Evolutionary conservation across 2,888 invertebrate species (phyloP).

Genomic region (Phyto melanocephala): DNA sequence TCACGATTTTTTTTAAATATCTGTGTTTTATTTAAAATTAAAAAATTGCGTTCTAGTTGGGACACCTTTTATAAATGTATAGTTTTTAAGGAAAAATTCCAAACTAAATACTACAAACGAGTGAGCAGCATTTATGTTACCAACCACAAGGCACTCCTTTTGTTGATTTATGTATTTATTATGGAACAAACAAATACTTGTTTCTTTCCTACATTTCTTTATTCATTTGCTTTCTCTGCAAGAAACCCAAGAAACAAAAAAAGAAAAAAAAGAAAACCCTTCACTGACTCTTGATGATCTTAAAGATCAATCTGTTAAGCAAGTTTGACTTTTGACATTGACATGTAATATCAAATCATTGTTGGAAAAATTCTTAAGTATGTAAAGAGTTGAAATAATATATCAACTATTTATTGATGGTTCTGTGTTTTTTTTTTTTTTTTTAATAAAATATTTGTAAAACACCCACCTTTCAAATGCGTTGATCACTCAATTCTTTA

Average conservation of each 20-base stretch:
- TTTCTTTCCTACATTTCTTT: slow-evolving; percentile 16
- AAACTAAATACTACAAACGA: background rate
- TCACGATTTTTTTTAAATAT: too few species aligned
- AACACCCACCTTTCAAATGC: slow-evolving; percentile 45
- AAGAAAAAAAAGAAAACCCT: slow-evolving; percentile 40
- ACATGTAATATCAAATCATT: slow-evolving; percentile 58
- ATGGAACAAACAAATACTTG: slow-evolving; percentile 20
- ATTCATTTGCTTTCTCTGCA: slow-evolving; percentile 3
- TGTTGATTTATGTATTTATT: slow-evolving; percentile 13
- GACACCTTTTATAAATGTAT: background rate
- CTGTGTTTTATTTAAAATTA: too few species aligned
- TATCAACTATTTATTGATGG: background rate
- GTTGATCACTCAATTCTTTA: slow-evolving; percentile 56
- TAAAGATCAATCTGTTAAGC: slow-evolving; percentile 36
- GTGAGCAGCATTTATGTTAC: background rate
- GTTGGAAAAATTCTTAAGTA: slow-evolving; percentile 4
- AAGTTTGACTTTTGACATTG: slow-evolving; percentile 62
- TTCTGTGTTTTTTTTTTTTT: background rate
- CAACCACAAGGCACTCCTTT: slow-evolving; percentile 48
- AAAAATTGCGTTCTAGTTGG: too few species aligned
- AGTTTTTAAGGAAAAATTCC: background rate
- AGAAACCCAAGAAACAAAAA: background rate
- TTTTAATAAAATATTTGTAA: too few species aligned
- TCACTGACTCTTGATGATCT: slow-evolving; percentile 23
- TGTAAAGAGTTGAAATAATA: background rate